Evolutionary conservation across 2,888 invertebrate species (phyloP), one percentile per base, ranked within the genome.

Genomic region (Athalia rosae): DNA sequence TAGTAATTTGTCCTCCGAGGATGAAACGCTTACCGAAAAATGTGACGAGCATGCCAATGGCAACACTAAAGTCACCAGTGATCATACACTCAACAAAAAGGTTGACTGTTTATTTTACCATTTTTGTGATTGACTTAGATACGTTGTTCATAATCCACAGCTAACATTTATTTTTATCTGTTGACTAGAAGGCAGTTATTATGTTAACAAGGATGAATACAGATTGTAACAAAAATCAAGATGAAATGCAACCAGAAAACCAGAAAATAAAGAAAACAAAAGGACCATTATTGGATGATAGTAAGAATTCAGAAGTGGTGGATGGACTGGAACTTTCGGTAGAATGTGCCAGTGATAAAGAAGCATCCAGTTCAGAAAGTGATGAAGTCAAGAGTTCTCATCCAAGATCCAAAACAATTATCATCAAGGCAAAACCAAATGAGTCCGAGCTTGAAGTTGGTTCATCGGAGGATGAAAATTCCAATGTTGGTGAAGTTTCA

Each of bases 321-420:
- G 86, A 87, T 76, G 88, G 87, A 13, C 80, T 89, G 50, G 89
- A 89, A 74, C 84, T 89, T 78, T 85, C 85, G 1, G 88, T 89
- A 6, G 89, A 89, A 80, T 87, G 87, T 78, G 89, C 88, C 0
- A 89, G 89, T 77, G 89, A 89, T 47, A 85, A 88, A 76, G 87
- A 88, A 56, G 84, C 82, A 4, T 84, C 84, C 0, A 85, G 82
- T 69, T 83, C 82, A 66, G 84, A 85, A 0, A 87, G 84, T 5
- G 84, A 81, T 43, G 84, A 85, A 15, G 80, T 85, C 4, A 81
- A 83, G 3, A 82, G 84, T n/a, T 80, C 83, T 15, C 78, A 53
- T 50, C 80, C 85, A 8, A 83, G 84, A 66, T 79, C 84, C 13
- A 89, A 88, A 77, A 89, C 89, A 6, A 81, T 84, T 69, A 89